Conservation (phyloP, 2,797 vertebrate genomes). For the Chelmon rostratus region DNA sequence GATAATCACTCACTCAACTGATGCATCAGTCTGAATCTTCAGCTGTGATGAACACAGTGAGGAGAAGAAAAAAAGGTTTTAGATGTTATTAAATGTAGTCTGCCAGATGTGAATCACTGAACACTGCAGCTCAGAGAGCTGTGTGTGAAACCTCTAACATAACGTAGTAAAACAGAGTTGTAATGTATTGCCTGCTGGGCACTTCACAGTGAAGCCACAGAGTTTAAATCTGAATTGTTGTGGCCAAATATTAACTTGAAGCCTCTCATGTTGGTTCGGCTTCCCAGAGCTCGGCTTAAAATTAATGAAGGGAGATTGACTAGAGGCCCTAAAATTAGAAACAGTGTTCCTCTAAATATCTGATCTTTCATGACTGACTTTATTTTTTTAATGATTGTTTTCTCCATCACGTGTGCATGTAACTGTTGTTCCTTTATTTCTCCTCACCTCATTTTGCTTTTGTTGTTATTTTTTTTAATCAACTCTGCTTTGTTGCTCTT, state of each 20-base stretch:
- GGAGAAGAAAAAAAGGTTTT: background rate
- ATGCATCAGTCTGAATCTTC: slow-evolving; percentile 9
- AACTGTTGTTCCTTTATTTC: background rate
- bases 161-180: background rate
- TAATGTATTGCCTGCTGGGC: background rate
- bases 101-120: background rate
- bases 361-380: background rate
- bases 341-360: background rate
- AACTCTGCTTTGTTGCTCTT: background rate
- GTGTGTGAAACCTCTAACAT: background rate
- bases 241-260: background rate
- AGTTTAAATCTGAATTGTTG: too few species aligned
- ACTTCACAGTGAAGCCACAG: background rate
- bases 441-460: background rate
- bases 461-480: background rate
- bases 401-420: background rate
- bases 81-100: background rate
- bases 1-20: slow-evolving; percentile 9
- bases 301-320: background rate
- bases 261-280: background rate
- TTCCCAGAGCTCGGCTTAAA: background rate
- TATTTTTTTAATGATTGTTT: background rate
- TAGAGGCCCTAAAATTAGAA: background rate
- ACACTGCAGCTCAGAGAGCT: background rate
- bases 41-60: background rate